phyloP scores from a whole-genome alignment of 2,113 vertebrate species.

The Mustelus asterias region DNA sequence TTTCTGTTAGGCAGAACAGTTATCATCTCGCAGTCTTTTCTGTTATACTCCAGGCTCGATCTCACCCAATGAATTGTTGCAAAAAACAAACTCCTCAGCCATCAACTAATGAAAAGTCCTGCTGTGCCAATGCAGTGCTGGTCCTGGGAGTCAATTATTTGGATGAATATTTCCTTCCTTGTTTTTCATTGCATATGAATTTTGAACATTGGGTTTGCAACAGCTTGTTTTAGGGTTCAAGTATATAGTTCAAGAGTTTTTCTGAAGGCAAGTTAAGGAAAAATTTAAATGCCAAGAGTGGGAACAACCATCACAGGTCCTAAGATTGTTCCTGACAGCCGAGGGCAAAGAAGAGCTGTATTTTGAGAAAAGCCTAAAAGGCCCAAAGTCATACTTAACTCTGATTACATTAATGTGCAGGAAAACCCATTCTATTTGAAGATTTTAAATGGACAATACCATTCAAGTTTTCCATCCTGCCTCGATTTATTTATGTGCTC shows the following conservation, averaged over 20 bases:
- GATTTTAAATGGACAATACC: background rate
- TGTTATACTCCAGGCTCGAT: background rate
- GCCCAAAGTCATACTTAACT: background rate
- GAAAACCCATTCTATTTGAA: background rate
- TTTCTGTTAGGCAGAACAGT: background rate
- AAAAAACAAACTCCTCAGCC: background rate
- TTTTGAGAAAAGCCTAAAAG: background rate
- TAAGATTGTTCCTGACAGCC: background rate
- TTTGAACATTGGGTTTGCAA: background rate
- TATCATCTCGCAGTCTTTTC: background rate
- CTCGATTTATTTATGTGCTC: background rate
- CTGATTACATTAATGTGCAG: background rate
- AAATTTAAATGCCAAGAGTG: background rate
- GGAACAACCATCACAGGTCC: background rate
- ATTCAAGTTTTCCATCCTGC: background rate
- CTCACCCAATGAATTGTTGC: background rate
- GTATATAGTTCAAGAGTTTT: background rate
- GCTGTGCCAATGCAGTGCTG: background rate
- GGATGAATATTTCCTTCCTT: background rate
- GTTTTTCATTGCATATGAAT: background rate
- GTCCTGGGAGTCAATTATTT: background rate
- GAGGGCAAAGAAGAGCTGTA: background rate
- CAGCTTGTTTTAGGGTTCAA: background rate
- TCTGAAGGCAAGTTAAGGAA: background rate
- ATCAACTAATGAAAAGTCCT: background rate